Base-by-base conservation (phyloP, 2,113 vertebrate species). In the Eonycteris spelaea region DNA sequence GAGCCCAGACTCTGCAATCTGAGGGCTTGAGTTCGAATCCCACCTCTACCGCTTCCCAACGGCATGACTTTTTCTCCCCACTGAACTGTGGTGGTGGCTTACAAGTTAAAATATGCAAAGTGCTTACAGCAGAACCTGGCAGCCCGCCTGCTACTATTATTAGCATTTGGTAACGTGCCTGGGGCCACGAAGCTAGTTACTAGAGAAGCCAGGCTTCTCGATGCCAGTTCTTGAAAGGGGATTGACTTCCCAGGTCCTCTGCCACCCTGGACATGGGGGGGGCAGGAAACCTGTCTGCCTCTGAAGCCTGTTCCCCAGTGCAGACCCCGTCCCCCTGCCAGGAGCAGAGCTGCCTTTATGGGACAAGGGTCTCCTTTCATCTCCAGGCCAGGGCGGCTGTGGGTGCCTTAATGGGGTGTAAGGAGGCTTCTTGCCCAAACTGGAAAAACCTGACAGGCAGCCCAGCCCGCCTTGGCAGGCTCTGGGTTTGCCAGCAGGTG, bases 351-450 rank as follows among this genome's bases (percentile, higher is more conserved):
- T 24, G 33, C 63, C 80, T 63, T 43, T 3, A n/a, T 3, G 33
- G 26, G 18, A 21, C 7, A 33, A 8, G 74, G n/a, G 33, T 28
- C 57, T 57, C 28, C 71, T 24, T 55, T 68, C 57, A 51, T 57
- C 65, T 84, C 55, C 22, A 65, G 77, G 45, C 35, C 48, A 19
- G 38, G 68, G 51, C 0, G 8, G 57, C 67, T 18, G 38, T 18
- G 4, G 68, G 57, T 1, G 8, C 68, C 71, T 89, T 84, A 33
- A 53, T 28, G 16, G 65, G 28, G 51, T 59, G 35, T 55, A 18
- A 70, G 87, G 63, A 94, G 92, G 68, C 61, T 45, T 79, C 78
- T 65, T 38, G 63, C 51, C 63, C 61, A 84, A 93, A 97, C 96
- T 0, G 2, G 95, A 95, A 96, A 93, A 93, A 96, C 97, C 73